Evolutionary conservation across 2,797 vertebrate genomes (phyloP).

Genomic region (Dendrocincla tyrannina): DNA sequence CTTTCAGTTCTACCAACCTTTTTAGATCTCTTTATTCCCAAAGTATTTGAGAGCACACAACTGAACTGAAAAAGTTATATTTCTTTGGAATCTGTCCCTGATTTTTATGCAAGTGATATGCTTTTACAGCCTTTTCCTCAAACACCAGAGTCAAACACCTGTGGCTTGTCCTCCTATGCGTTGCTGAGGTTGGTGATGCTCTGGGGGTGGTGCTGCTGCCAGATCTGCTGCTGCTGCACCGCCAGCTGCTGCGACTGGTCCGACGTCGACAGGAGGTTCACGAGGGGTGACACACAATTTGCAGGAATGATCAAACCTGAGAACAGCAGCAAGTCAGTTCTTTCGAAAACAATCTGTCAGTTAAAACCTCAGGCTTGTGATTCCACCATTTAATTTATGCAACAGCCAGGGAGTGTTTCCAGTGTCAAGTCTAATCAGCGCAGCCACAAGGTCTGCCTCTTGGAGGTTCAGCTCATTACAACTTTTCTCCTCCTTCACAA

Average conservation of each 20-base stretch:
- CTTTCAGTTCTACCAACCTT: conserved; percentile 74
- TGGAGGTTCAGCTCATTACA: neutral
- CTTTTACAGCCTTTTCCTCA: conserved; percentile 72
- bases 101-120: conserved; percentile 80
- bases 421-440: neutral
- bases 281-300: conserved; percentile 91
- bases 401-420: fast-evolving
- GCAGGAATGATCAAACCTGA: conserved; percentile 97
- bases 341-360: neutral
- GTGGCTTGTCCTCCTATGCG: conserved; percentile 70
- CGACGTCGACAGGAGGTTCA: conserved; percentile 93
- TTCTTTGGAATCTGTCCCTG: conserved; percentile 90
- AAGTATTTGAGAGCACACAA: conserved; percentile 73
- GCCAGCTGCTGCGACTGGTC: conserved; percentile 98
- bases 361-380: neutral
- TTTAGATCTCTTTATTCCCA: conserved; percentile 72
- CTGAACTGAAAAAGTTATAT: conserved; percentile 78
- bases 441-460: neutral
- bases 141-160: conserved; percentile 65
- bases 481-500: neutral
- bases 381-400: neutral
- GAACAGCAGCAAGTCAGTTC: neutral
- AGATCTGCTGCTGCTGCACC: conserved; percentile 95
- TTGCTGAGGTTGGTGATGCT: conserved; percentile 89
- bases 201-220: conserved; percentile 98